Base-by-base conservation (phyloP, 1,140 invertebrate species). In the Drosophila guanche region DNA sequence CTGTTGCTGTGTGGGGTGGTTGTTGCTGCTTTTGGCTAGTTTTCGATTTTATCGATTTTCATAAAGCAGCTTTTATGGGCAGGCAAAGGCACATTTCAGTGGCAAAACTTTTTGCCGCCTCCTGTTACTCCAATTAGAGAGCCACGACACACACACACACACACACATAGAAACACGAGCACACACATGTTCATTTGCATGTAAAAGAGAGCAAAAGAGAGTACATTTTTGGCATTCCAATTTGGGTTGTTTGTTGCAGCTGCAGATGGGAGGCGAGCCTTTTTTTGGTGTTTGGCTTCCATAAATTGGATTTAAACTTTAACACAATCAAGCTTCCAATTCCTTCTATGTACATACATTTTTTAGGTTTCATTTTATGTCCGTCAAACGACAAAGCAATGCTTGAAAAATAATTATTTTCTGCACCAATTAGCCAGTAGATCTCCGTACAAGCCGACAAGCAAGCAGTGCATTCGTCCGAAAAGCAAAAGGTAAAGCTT, bases 11-110 rank as follows among this genome's bases (percentile, higher is more conserved):
- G 45, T 61, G 61, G 60, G 46, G 37, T 48, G 80, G 71, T 77
- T 73, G 71, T 77, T 70, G 72, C 23, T 61, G 62, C 29, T 45
- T 37, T 66, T 81, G 78, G 83, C 74, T 86, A 88, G 78, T 86
- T 86, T 86, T 83, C 83, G 83, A 86, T 86, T 86, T 88, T 88
- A 86, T 86, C 73, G 83, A 86, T 86, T 86, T 86, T 86, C 74
- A 78, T 88, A 86, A 88, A 88, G 73, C 68, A 65, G 55, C 80
- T 69, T 79, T 85, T 72, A 61, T 51, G 51, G 61, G 53, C 59
- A 33, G 29, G 29, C 33, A 37, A 10, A 10, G 67, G 69, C 59
- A 69, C 33, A 37, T 37, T 75, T 75, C 65, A 51, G 47, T 29
- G 65, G 61, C 65, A 68, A 74, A 73, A 67, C 67, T 72, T 67